Conservation (phyloP, 2,888 invertebrate species). For the Tinea semifulvella region DNA sequence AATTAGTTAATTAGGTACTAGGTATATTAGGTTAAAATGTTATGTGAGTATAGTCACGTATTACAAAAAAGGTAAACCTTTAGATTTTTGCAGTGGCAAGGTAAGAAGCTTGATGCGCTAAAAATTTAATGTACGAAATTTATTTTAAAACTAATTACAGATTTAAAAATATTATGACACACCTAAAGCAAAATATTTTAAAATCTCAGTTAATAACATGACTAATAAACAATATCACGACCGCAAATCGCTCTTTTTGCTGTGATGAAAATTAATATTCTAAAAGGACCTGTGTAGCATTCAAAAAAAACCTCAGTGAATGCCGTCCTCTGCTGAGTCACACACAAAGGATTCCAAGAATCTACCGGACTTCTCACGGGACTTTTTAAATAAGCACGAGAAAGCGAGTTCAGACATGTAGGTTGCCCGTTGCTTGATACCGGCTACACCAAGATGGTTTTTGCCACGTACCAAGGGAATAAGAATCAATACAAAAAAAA, state of each 20-base stretch:
- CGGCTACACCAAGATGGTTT: too few species aligned
- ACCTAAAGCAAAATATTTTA: too few species aligned
- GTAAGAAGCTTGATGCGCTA: too few species aligned
- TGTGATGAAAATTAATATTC: not conserved
- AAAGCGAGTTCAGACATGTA: not conserved
- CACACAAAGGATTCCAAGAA: slow-evolving; percentile 10
- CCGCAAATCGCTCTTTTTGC: slow-evolving; percentile 4
- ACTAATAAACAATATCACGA: slow-evolving; percentile 1
- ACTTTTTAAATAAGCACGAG: slow-evolving; percentile 1
- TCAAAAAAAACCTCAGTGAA: slow-evolving; percentile 10
- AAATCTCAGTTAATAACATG: too few species aligned
- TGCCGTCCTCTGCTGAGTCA: slow-evolving; percentile 9
- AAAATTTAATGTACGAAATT: too few species aligned
- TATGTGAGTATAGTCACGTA: too few species aligned
- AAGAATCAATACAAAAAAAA: not conserved
- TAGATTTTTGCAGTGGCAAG: too few species aligned
- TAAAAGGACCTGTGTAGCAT: not conserved
- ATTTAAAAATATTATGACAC: too few species aligned
- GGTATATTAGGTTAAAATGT: too few species aligned
- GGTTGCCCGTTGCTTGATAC: not conserved
- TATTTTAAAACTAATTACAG: too few species aligned
- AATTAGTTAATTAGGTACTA: too few species aligned
- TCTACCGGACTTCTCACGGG: not conserved
- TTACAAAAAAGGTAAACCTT: too few species aligned
- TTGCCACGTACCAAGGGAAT: not conserved